Evolutionary conservation across 2,888 invertebrate genomes (phyloP), one percentile per base, ranked within the genome.

Genomic region (Strigamia maritima): DNA sequence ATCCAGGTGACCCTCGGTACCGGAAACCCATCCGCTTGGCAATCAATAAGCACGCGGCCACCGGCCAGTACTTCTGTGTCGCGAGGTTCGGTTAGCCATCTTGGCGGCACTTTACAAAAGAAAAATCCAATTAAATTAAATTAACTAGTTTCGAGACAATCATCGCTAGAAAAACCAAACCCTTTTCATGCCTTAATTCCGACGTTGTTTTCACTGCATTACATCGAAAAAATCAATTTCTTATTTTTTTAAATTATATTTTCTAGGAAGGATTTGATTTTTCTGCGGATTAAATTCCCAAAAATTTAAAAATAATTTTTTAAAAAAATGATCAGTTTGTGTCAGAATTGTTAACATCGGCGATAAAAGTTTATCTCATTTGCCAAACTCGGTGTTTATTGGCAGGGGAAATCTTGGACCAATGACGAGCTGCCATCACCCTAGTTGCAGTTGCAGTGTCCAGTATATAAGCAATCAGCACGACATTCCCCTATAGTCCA

Each of bases 21-120:
- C 0, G 86, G 86, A 24, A 84, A 85, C 7, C 86, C 86, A 26
- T 83, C 83, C 4, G 85, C 85, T 81, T 83, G 83, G 80, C 86
- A 86, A 81, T 85, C 83, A 4, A 86, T 80, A 28, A 82, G 81
- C 2, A 84, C 84, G 2, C 82, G 82, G 44, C 83, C 81, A 38
- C 84, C 83, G 6, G 84, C 82, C 12, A 85, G 83, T 8, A 86
- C 85, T 79, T 82, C 84, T 7, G 83, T 82, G 80, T 86, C 85
- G 40, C 82, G 81, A 6, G 86, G 86, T 77, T 85, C 85, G 19
- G 83, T 82, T 0, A 85, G 82, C 86, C 86, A 86, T 16, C 83
- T 82, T n/a, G 86, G 86, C 2, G 86, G 85, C 74, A 86, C 86
- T 86, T 81, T 2, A 83, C 81, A 79, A 77, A 49, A 14, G 24